Percentiles rank a stretch among this genome's conserved stretches.
These are phyloP conservation scores for Tyria jacobaeae DNA, from an alignment of 2,888 invertebrate species.

Conservation along the genomic window DNA sequence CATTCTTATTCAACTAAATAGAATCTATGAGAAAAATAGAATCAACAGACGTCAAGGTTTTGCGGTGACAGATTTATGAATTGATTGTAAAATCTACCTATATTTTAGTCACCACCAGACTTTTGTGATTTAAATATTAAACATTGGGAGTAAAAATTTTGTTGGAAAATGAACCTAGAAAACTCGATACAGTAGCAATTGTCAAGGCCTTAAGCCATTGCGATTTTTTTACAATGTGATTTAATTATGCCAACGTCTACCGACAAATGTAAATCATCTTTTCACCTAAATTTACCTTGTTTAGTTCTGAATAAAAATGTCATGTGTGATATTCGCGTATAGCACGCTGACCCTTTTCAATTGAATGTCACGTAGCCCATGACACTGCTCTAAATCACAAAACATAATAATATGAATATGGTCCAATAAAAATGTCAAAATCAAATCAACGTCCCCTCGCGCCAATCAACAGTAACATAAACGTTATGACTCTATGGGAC, in stretches of 20 bases:
- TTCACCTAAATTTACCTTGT: background rate
- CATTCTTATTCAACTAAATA: constrained; percentile 58
- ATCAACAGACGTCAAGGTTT: constrained; percentile 40
- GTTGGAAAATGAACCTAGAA: background rate
- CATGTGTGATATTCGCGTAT: constrained; percentile 27
- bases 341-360: constrained; percentile 61
- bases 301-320: constrained; percentile 3
- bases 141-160: background rate
- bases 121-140: background rate
- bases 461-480: constrained; percentile 66
- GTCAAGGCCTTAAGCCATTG: background rate
- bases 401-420: constrained; percentile 81
- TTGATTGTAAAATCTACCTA: background rate
- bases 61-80: constrained; percentile 25
- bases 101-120: background rate
- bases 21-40: constrained; percentile 46
- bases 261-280: background rate
- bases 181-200: background rate
- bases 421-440: constrained; percentile 81
- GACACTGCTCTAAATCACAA: constrained; percentile 72
- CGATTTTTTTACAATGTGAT: background rate
- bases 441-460: constrained; percentile 77
- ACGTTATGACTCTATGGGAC: constrained; percentile 50
- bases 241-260: background rate
- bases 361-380: constrained; percentile 61